Base-by-base conservation (phyloP, 2,888 invertebrate species). In the Osmoderma eremita region DNA sequence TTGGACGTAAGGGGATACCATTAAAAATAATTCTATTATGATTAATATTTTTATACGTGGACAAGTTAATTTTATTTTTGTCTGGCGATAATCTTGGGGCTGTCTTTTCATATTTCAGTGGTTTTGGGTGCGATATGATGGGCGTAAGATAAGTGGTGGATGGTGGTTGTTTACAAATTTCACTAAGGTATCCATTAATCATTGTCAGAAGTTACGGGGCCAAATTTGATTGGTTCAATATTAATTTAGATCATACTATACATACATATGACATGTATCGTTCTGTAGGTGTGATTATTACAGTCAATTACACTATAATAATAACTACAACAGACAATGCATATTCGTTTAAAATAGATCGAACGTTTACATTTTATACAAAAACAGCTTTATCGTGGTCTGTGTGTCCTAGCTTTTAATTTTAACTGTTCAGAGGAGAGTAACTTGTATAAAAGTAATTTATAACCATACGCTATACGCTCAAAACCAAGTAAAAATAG, bases 221-320 rank as follows among this genome's bases (percentile, higher is more conserved):
- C 49, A 22, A 30, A 6, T 22, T 45, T 45, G 56, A 65, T 54
- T 56, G 56, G 39, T 58, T 50, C 10, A 36, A 38, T 49, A 65
- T 65, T 58, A 65, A 65, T 65, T 65, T 65, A 38, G 24, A 56
- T 48, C 49, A 65, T 20, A 18, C 12, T 30, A 30, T 30, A 24
- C 3, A 24, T n/a, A n/a, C n/a, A n/a, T n/a, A n/a, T n/a, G n/a
- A n/a, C n/a, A n/a, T n/a, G n/a, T n/a, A n/a, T n/a, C n/a, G n/a
- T n/a, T n/a, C n/a, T n/a, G n/a, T n/a, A n/a, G n/a, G 24, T 3
- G 24, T 3, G 5, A 30, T 30, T 42, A 42, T 17, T 42, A n/a
- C 42, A n/a, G n/a, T 42, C 5, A 30, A 30, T 30, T 30, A 10
- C 30, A 6, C 8, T 30, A 3, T 30, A 30, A 30, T 30, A 30